Evolutionary conservation across 2,888 invertebrate species (phyloP), one percentile per base, ranked within the genome.

Genomic region (Oscheius sp.): DNA sequence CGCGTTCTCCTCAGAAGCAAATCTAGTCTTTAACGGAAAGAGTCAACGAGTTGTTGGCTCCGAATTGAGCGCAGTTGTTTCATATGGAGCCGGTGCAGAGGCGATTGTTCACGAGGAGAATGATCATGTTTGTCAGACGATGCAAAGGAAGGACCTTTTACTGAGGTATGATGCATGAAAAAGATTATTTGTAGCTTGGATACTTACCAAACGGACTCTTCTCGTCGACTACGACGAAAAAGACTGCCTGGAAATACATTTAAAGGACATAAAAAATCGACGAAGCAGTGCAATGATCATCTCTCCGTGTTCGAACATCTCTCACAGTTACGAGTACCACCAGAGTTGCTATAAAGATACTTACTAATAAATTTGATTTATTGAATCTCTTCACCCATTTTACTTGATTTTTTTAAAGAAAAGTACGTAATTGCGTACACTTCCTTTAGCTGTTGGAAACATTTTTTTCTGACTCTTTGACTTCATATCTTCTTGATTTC

Each of bases 31-130:
- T 24, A 20, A 63, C 12, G 47, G 32, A 4, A 30, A 65, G n/a
- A 56, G 45, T n/a, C 57, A 69, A n/a, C 67, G 68, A 8, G 30
- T 32, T 5, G 61, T 75, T 6, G 41, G 68, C 33, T 66, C 72
- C 3, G 45, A 47, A 32, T 28, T 45, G 26, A 62, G 59, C 26
- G 26, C 30, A 14, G 45, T 62, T n/a, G 33, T 22, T n/a, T 47
- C 47, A n/a, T 20, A 33, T 8, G 62, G 62, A 62, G 28, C 22
- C 3, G 9, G 26, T 14, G 44, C 17, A 6, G 62, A 62, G 9
- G 62, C 47, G 3, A 6, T 44, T 1, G 44, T 20, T 17, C 32
- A 30, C 5, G 62, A 62, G 9, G 26, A 22, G 12, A 24, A 44
- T 1, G 32, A n/a, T 12, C 17, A 62, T 12, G 22, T 62, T 3